Base-by-base conservation (phyloP, 2,113 vertebrate genomes). In the Crocuta crocuta region DNA sequence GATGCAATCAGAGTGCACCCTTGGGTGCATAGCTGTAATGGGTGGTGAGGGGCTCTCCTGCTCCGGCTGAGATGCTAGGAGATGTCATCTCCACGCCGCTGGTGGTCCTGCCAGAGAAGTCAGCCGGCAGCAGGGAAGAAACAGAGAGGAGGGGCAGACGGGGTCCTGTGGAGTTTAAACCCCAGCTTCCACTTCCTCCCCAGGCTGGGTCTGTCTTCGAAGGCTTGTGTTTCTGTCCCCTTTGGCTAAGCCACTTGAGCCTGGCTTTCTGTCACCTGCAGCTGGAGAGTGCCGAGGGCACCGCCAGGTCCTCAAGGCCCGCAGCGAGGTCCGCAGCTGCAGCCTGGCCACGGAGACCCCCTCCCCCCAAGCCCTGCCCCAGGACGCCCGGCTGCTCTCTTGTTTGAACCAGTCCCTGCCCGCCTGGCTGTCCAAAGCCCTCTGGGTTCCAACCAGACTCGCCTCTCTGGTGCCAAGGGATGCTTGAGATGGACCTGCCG, bases 161-260 rank as follows among this genome's bases (percentile, higher is more conserved):
- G n/a, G 2, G n/a, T 28, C 70, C 7, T 0, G 1, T 3, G 7
- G 43, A 31, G 39, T 28, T 26, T 6, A 12, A 15, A 15, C 26
- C 23, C 39, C 24, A 70, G 70, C 26, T 16, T 6, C 26, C 45
- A 1, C 19, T 5, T 58, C 48, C 3, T 23, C 70, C 70, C 23
- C 31, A 61, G 66, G 5, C 13, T 26, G 43, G 9, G 10, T 33
- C 63, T 10, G 10, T 76, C 71, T 66, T 61, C 68, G 9, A 17
- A 31, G 55, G 48, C 13, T 21, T 55, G 45, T 17, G 16, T 8
- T 19, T 31, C 28, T 43, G 35, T 35, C 31, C 11, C 61, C 13
- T 10, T 73, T 79, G 17, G 35, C 55, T 21, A 23, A 65, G 61
- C 31, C 28, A 48, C 48, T 19, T 53, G 65, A 70, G 43, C 35